Percentiles rank a stretch among this genome's conserved stretches.
These are phyloP conservation scores for Orycteropus afer DNA, from an alignment of 2,113 vertebrate genomes.

Conservation along the genomic window DNA sequence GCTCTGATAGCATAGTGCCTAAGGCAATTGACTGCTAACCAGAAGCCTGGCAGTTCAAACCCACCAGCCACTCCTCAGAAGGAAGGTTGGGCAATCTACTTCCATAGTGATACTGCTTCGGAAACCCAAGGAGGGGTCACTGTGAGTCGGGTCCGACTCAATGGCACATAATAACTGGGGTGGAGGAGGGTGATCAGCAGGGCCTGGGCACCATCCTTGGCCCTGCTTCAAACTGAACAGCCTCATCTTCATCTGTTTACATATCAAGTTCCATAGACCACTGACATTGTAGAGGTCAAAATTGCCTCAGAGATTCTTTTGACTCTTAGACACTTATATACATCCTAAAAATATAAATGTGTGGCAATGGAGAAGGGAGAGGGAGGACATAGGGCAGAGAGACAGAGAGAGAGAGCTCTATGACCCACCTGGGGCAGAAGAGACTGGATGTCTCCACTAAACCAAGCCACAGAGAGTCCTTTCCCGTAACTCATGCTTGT, in stretches of 20 bases:
- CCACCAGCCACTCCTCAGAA: no score
- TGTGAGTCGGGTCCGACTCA: no score
- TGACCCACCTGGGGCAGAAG: conserved; percentile 37
- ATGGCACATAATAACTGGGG: no score
- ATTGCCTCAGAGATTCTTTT: neutral
- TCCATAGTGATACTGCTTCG: no score
- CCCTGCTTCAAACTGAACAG: neutral
- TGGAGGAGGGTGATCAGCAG: rapidly evolving
- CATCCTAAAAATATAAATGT: neutral
- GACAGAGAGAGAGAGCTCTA: neutral
- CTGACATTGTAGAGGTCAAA: neutral
- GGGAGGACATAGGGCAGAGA: neutral
- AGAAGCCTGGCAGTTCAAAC: no score
- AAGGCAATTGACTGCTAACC: no score
- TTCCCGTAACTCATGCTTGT: conserved; percentile 50
- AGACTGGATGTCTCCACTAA: conserved; percentile 57
- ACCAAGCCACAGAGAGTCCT: conserved; percentile 52
- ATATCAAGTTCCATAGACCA: neutral
- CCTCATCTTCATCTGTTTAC: neutral
- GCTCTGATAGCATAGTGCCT: no score
- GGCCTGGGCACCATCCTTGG: neutral
- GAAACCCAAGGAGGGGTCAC: no score
- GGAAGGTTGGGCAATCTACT: no score
- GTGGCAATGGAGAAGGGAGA: neutral
- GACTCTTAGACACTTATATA: neutral